These are phyloP conservation scores for Sebastes taczanowskii DNA, from an alignment of 2,797 vertebrate species.

Conservation along the genomic window DNA sequence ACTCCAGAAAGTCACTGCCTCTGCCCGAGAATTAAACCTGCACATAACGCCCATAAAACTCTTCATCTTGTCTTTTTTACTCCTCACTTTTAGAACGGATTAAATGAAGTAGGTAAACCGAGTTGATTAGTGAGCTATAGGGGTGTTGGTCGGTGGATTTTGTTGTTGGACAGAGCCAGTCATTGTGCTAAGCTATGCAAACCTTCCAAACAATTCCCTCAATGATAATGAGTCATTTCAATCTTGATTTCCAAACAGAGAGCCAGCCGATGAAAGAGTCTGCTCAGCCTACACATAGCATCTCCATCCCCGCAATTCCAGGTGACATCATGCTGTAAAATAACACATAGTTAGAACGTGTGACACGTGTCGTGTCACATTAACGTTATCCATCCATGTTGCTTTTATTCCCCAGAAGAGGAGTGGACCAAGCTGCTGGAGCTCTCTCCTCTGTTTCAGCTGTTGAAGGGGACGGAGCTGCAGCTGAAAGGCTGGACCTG, in stretches of 20 bases:
- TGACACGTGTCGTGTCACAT: neutral
- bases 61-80: neutral
- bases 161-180: neutral
- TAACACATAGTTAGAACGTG: neutral
- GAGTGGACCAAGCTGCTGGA: slow-evolving; percentile 74
- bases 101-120: neutral
- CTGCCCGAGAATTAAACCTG: neutral
- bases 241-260: slow-evolving; percentile 52
- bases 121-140: neutral
- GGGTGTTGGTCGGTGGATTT: neutral
- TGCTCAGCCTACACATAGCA: slow-evolving; percentile 9
- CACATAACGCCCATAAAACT: neutral
- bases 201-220: neutral
- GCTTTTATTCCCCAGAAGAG: slow-evolving; percentile 57
- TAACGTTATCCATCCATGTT: neutral
- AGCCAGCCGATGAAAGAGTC: slow-evolving; percentile 57
- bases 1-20: too few relatives aligned
- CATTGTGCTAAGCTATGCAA: neutral
- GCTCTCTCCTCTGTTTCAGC: slow-evolving; percentile 78
- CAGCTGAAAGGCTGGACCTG: slow-evolving; percentile 67
- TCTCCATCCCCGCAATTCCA: slow-evolving; percentile 66
- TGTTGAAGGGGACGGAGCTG: slow-evolving; percentile 75
- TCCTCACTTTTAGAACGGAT: neutral
- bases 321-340: slow-evolving; percentile 52
- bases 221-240: neutral